Base-by-base conservation (phyloP, 2,113 vertebrate genomes). In the Sylvietta virens region DNA sequence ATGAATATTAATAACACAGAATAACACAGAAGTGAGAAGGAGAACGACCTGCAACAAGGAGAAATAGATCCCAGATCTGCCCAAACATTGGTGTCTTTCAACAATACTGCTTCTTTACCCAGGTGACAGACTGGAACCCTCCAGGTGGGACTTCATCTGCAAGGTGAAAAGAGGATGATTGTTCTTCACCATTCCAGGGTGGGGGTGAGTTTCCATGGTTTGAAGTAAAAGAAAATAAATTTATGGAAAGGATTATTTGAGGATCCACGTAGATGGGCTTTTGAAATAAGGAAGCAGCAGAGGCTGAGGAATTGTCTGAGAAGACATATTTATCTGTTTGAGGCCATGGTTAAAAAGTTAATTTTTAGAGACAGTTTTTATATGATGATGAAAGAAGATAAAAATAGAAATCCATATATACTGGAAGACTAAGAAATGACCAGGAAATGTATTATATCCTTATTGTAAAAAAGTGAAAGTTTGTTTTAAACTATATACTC, bases 51-150 rank as follows among this genome's bases (percentile, higher is more conserved):
- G 39, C 40, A 81, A 44, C 5, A 71, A 10, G 11, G 27, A 92
- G 18, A 31, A 78, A 51, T 30, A 5, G 3, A 4, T 60, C 16
- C 10, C 11, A 31, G 22, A 54, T 57, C 82, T 81, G 14, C 45
- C n/a, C 27, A 57, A 51, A 51, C 11, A 35, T 5, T 0, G 0
- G 3, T 30, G 6, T 58, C 33, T 84, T 22, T 39, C 13, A 19
- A 14, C 1, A 4, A 30, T 17, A 12, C 18, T 53, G 27, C 19
- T 48, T 53, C 64, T 69, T 87, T 27, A 51, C 4, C 4, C 24
- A 37, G 18, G 20, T 61, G 30, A 12, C n/a, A 69, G 22, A 37
- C 13, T 37, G 45, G 73, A 61, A 81, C 21, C 8, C 26, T 40
- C 16, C 26, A 27, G 15, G 22, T 31, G 26, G 22, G 6, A n/a